Evolutionary conservation across 64 coral and sea anemone genomes (phyloP), one percentile per base, ranked within the genome.

Genomic region (Actinia equina): DNA sequence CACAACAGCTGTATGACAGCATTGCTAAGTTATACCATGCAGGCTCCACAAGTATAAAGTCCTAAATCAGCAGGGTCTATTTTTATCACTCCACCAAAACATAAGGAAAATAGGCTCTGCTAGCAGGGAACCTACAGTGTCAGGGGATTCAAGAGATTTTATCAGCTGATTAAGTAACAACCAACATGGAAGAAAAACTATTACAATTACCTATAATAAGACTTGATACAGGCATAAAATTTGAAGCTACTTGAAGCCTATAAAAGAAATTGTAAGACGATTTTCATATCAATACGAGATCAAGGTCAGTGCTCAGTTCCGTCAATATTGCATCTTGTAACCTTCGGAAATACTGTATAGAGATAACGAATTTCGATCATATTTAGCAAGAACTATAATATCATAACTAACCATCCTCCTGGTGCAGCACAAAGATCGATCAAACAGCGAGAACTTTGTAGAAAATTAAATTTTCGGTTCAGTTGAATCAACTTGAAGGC

Each of bases 401-500:
- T 26, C 17, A 14, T 41, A 61, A 85, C 83, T 92, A 81, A 98
- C 96, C 96, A 98, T 71, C 93, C 93, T 83, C 93, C 96, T 3
- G 96, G 96, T 14, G 93, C 93, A 8, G 96, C 96, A 88, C 93
- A 95, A 43, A 98, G 86, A 83, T 98, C 95, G 26, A 94, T 94
- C 17, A 94, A 71, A 82, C 90, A 94, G 80, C 96, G 87, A 46
- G 93, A 98, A 56, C 88, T 90, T 85, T 98, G 93, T 23, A 98
- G 65, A 67, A 98, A 98, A 41, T 85, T 80, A 90, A 93, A 98
- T 56, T 98, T 98, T 93, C 96, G 92, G 43, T 98, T 98, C 81
- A 98, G 85, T 74, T 98, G 96, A 71, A 98, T 98, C 69, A 98
- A 85, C 86, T 98, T 98, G 77, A 98, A 98, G 37, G 96, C 96